Percentiles rank a stretch among this genome's conserved stretches.
phyloP scores from a whole-genome alignment of 1,140 invertebrate species.

The Papilio aristodemus region DNA sequence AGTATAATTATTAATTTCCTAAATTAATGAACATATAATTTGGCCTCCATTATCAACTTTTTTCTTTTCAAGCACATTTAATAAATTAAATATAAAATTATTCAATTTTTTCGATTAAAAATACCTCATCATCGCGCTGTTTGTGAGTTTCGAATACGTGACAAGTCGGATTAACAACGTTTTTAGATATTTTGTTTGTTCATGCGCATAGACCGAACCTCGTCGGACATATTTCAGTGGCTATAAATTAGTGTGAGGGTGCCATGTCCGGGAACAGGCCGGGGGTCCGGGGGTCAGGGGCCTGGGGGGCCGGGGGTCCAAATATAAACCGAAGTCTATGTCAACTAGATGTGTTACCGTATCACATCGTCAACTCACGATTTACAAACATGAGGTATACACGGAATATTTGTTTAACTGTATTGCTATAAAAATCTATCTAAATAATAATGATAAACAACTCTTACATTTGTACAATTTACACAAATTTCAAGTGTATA shows the following conservation, averaged over 20 bases:
- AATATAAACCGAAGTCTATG: constrained; percentile 44
- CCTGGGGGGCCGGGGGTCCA: constrained; percentile 56
- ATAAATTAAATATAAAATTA: too few species aligned
- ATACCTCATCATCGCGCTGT: neutral
- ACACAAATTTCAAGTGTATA: too few species aligned
- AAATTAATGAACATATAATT: too few species aligned
- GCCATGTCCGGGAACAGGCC: constrained; percentile 59
- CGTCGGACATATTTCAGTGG: constrained; percentile 60
- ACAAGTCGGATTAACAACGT: constrained; percentile 33
- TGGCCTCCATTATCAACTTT: too few species aligned
- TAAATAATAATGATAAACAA: neutral
- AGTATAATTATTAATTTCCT: too few species aligned
- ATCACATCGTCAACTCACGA: neutral
- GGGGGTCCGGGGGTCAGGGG: constrained; percentile 40
- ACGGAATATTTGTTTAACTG: neutral
- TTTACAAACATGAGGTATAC: neutral
- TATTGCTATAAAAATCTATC: neutral
- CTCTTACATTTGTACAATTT: too few species aligned
- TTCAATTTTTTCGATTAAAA: neutral
- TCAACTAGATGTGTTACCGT: constrained; percentile 38
- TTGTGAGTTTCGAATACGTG: constrained; percentile 21
- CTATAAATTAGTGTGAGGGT: constrained; percentile 68
- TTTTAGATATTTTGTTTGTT: constrained; percentile 46
- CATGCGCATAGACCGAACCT: constrained; percentile 41
- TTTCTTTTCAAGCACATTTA: too few species aligned